Percentiles rank a stretch among this genome's conserved stretches.
Evolutionary conservation across 2,797 vertebrate genomes (phyloP).

Genomic region (Muraenolepis orangiensis): DNA sequence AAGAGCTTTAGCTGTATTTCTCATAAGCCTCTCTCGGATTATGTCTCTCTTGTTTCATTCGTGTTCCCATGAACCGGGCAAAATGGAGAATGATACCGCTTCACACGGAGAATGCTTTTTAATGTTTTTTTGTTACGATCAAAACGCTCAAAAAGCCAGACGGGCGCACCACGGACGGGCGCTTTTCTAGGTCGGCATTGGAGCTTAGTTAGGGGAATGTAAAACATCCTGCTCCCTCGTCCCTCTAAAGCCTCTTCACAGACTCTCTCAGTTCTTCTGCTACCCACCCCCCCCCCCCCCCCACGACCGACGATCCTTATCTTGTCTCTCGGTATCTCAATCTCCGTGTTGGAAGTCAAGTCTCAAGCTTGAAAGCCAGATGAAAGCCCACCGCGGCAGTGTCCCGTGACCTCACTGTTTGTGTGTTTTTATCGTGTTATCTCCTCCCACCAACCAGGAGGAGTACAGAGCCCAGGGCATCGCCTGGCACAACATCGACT

Average conservation of each 20-base stretch:
- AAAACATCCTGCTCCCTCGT: background rate
- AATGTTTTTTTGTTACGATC: slow-evolving; percentile 45
- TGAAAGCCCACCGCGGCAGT: background rate
- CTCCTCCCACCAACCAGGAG: slow-evolving; percentile 85
- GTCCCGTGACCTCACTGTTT: slow-evolving; percentile 1
- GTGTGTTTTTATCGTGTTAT: slow-evolving; percentile 3
- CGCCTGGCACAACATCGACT: slow-evolving; percentile 96
- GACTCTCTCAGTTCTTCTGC: background rate
- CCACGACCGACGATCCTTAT: background rate
- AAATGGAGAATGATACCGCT: slow-evolving; percentile 42
- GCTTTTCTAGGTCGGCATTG: slow-evolving; percentile 8
- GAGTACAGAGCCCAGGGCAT: slow-evolving; percentile 93
- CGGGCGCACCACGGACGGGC: slow-evolving; percentile 15
- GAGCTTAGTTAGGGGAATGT: slow-evolving; percentile 33
- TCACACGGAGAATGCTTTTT: slow-evolving; percentile 58
- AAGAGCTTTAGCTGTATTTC: slow-evolving; percentile 39
- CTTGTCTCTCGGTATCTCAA: background rate
- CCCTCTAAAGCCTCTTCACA: slow-evolving; percentile 1
- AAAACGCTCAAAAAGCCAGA: slow-evolving; percentile 37
- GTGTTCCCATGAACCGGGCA: slow-evolving; percentile 56
- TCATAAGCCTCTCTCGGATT: slow-evolving; percentile 58
- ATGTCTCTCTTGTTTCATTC: slow-evolving; percentile 54
- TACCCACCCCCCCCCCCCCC: no score
- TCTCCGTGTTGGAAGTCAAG: background rate
- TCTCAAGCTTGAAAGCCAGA: background rate